Evolutionary conservation across 2,113 vertebrate genomes (phyloP).

Genomic region (Neomonachus schauinslandi): DNA sequence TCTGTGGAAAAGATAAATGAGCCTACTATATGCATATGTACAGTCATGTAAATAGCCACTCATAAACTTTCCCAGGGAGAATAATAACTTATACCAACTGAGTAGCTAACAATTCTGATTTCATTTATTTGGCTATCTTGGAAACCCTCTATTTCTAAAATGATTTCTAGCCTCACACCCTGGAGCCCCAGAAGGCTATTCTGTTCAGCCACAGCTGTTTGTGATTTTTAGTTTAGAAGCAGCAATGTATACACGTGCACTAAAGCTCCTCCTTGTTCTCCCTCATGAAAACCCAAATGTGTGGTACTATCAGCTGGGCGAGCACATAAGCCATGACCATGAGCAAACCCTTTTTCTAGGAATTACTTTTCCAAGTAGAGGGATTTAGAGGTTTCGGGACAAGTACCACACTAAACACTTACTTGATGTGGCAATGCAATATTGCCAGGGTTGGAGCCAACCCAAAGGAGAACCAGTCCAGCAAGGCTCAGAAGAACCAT

Average conservation of each 20-base stretch:
- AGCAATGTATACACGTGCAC: accelerated
- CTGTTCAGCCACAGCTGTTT: neutral
- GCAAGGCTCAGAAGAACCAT: neutral
- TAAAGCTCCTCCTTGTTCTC: neutral
- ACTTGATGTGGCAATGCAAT: accelerated
- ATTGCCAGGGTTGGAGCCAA: neutral
- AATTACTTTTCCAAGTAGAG: neutral
- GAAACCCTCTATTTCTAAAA: neutral
- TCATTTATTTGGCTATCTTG: neutral
- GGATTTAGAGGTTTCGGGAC: no score
- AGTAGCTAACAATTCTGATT: neutral
- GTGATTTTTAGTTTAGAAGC: neutral
- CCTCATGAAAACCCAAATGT: neutral
- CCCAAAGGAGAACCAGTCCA: neutral
- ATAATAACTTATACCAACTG: neutral
- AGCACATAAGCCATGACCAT: accelerated
- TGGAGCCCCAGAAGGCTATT: neutral
- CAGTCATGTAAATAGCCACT: neutral
- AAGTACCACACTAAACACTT: neutral
- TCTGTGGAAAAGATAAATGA: neutral
- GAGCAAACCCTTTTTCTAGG: neutral
- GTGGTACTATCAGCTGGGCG: accelerated
- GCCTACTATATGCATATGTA: neutral
- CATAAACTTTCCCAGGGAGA: neutral
- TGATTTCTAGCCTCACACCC: neutral